phyloP scores from a whole-genome alignment of 2,113 vertebrate genomes.

The Amia ocellicauda region DNA sequence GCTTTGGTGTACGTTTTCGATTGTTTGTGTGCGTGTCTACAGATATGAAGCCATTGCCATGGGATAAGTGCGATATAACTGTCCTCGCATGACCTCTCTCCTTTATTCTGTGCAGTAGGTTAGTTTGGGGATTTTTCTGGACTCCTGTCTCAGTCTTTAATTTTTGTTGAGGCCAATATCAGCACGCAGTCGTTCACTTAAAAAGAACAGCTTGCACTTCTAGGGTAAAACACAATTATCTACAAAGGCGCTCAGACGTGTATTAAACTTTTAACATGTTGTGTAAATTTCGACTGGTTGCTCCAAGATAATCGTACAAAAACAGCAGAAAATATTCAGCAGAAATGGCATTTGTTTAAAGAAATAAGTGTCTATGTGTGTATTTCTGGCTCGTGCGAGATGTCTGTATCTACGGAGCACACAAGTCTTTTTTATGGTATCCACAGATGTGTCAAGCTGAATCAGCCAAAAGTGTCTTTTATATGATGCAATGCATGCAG shows the following conservation, averaged over 20 bases:
- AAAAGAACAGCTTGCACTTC: not conserved
- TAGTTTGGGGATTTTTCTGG: too few species aligned
- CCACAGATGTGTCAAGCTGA: not conserved
- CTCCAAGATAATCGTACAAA: not conserved
- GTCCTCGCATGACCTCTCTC: not conserved
- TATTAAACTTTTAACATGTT: not conserved
- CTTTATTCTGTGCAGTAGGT: too few species aligned
- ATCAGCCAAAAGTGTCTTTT: too few species aligned
- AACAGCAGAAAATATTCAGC: not conserved
- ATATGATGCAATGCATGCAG: too few species aligned
- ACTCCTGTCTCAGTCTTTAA: too few species aligned
- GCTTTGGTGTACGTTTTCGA: not conserved
- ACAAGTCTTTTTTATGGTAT: too few species aligned
- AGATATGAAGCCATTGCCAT: too few species aligned
- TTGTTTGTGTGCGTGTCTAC: not conserved
- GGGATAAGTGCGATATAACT: not conserved
- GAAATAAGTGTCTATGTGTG: not conserved
- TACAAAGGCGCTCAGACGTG: not conserved
- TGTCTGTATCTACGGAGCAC: too few species aligned
- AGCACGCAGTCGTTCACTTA: not conserved
- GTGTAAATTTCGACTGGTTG: not conserved
- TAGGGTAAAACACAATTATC: not conserved
- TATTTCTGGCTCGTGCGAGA: not conserved
- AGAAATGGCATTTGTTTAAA: slow-evolving; percentile 1
- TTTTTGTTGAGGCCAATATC: not conserved